Evolutionary conservation across 1,140 invertebrate genomes (phyloP).

Genomic region (Acromyrmex echinatior): DNA sequence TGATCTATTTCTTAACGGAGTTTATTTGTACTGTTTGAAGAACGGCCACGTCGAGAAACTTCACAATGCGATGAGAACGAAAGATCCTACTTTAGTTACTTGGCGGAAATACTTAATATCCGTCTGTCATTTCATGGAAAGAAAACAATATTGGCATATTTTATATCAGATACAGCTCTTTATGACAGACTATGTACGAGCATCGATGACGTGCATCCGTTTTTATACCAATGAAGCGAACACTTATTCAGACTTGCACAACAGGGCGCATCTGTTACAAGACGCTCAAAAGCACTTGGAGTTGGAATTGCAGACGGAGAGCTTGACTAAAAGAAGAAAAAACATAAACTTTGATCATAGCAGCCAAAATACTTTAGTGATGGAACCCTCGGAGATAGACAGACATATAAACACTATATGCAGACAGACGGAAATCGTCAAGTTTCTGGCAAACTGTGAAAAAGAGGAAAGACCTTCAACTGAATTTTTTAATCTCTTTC

Average conservation of each 20-base stretch:
- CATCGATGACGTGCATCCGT: constrained; percentile 91
- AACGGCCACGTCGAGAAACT: constrained; percentile 88
- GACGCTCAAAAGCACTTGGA: constrained; percentile 89
- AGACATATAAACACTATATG: constrained; percentile 91
- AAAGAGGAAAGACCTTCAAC: constrained; percentile 82
- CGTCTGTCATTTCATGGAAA: constrained; percentile 90
- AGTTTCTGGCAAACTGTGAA: constrained; percentile 90
- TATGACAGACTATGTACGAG: constrained; percentile 90
- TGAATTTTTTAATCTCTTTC: constrained; percentile 82
- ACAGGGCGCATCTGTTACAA: constrained; percentile 87
- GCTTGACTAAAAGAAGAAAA: constrained; percentile 81
- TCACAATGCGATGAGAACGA: constrained; percentile 88
- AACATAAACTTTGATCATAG: constrained; percentile 80
- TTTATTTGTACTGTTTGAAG: constrained; percentile 90
- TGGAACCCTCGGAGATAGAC: constrained; percentile 90
- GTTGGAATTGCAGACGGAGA: constrained; percentile 82
- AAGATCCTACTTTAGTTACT: constrained; percentile 88
- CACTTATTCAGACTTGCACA: constrained; percentile 87
- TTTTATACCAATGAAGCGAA: constrained; percentile 89
- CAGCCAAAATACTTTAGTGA: constrained; percentile 84
- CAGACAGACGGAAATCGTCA: constrained; percentile 90
- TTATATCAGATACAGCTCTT: constrained; percentile 91
- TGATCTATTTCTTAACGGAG: constrained; percentile 90
- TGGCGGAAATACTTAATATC: constrained; percentile 91
- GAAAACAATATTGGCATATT: constrained; percentile 88